Base-by-base conservation (phyloP, 2,888 invertebrate genomes). In the Lysandra coridon region DNA sequence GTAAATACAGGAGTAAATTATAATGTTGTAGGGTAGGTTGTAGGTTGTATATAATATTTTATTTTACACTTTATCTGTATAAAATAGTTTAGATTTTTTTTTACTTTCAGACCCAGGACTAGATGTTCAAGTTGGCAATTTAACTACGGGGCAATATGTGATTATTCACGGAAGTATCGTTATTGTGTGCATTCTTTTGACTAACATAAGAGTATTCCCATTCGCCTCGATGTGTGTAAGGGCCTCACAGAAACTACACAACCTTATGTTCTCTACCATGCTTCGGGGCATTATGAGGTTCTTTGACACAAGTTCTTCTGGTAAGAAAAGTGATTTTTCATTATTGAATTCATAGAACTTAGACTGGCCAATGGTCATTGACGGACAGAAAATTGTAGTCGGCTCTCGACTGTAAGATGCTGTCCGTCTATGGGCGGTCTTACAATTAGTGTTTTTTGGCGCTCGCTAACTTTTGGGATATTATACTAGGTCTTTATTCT, bases 291-390 rank as follows among this genome's bases (percentile, higher is more conserved):
- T 95, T 79, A 94, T 94, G 92, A 84, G 95, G 77, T 98, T 98
- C 89, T 98, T 98, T 87, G 98, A 98, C 85, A 96, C 96, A 0
- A 98, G 98, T 88, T 97, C 98, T 2, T 96, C 96, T 83, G 94
- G 94, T 93, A 86, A 81, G 81, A 44, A 73, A 69, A 64, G 6
- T 49, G 49, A 12, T 49, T 10, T 10, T 2, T 49, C 7, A 10
- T 40, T 5, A 40, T 40, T 40, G 6, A 40, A 37, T 4, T 37
- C 37, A 37, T 37, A 37, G 37, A 37, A 37, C 37, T 37, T 37
- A 37, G 37, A 37, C 37, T 37, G 37, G 37, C 37, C 37, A 37
- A 2, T 37, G 37, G 37, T 4, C 37, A 37, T 37, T 3, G 37
- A 37, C 37, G 37, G 37, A 37, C 37, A 2, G 37, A 2, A 37